Conservation (phyloP, 2,888 invertebrate genomes). For the Hybos culiciformis region DNA sequence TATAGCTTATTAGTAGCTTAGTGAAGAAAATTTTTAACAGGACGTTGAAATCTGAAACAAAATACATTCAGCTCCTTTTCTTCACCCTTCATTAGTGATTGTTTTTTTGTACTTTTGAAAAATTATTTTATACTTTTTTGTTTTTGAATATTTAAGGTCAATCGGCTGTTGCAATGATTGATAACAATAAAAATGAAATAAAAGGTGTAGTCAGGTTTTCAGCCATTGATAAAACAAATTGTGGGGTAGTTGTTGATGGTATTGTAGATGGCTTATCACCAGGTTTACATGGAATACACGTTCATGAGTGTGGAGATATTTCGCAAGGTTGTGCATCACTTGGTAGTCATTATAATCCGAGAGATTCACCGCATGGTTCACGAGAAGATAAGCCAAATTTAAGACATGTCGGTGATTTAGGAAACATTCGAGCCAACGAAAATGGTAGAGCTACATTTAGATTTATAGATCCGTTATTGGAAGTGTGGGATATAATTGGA, state of each 20-base stretch:
- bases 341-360: slow-evolving; percentile 48
- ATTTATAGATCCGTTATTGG: slow-evolving; percentile 43
- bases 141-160: slow-evolving; percentile 20
- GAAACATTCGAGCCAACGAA: slow-evolving; percentile 45
- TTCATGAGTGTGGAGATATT: slow-evolving; percentile 64
- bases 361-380: slow-evolving; percentile 38
- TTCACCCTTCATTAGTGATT: no score
- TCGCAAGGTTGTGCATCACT: slow-evolving; percentile 45
- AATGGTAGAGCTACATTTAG: slow-evolving; percentile 53
- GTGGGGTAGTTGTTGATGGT: slow-evolving; percentile 64
- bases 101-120: no score
- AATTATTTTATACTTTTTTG: no score
- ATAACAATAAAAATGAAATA: slow-evolving; percentile 35
- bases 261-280: slow-evolving; percentile 63
- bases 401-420: slow-evolving; percentile 52
- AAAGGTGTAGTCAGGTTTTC: slow-evolving; percentile 65
- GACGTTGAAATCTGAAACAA: no score
- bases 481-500: slow-evolving; percentile 62
- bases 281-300: slow-evolving; percentile 39
- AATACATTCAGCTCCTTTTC: no score
- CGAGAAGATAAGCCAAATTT: slow-evolving; percentile 33
- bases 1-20: no score
- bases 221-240: slow-evolving; percentile 27
- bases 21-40: no score
- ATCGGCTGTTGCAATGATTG: slow-evolving; percentile 64